Conservation (phyloP, 2,797 vertebrate genomes). For the Adrianichthys oophorus region DNA sequence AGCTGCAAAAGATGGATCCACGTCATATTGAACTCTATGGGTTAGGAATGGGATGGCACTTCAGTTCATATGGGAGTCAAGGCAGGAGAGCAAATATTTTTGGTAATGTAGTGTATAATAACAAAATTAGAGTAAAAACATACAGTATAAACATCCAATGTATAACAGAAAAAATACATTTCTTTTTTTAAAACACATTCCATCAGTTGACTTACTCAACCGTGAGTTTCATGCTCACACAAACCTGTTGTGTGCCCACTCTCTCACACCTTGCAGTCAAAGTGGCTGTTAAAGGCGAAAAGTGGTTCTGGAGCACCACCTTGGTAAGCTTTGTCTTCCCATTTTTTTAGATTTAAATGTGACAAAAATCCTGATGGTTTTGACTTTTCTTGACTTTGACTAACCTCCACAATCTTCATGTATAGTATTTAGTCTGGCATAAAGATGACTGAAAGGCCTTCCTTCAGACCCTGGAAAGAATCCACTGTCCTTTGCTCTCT, state of each 20-base stretch:
- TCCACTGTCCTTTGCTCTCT: slow-evolving; percentile 46
- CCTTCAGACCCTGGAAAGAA: slow-evolving; percentile 29
- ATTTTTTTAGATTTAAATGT: slow-evolving; percentile 73
- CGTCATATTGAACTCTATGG: no score
- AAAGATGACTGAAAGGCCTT: slow-evolving; percentile 32
- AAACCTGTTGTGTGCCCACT: slow-evolving; percentile 27
- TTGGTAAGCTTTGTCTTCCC: slow-evolving; percentile 61
- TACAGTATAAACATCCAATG: no score
- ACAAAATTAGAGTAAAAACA: no score
- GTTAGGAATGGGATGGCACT: no score
- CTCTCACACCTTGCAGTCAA: slow-evolving; percentile 54
- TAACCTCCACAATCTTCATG: slow-evolving; percentile 37
- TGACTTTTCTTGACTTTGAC: slow-evolving; percentile 52
- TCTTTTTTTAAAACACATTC: no score
- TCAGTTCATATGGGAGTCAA: no score
- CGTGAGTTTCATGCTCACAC: slow-evolving; percentile 2
- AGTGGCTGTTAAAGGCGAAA: slow-evolving; percentile 56
- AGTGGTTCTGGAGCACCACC: slow-evolving; percentile 52
- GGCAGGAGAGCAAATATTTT: no score
- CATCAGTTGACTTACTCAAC: no score
- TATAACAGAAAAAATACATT: no score
- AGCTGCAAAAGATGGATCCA: no score
- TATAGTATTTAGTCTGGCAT: slow-evolving; percentile 22
- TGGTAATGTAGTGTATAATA: no score
- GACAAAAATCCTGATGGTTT: slow-evolving; percentile 67